Conservation (phyloP, 1,140 invertebrate genomes). For the Colletes gigas region DNA sequence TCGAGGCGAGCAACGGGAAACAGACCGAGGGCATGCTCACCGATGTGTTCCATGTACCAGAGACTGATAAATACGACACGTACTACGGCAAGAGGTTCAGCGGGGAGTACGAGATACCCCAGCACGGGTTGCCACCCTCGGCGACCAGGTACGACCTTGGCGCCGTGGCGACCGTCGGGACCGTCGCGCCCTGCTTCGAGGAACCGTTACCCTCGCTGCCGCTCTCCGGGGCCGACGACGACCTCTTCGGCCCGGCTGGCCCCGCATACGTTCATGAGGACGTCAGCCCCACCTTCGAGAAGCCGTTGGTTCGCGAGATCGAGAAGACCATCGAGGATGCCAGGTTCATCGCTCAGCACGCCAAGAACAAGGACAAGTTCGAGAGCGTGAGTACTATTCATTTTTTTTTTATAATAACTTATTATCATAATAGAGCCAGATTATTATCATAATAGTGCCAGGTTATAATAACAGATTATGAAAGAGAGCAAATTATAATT, state of each 20-base stretch:
- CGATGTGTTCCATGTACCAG: constrained; percentile 87
- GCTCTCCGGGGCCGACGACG: constrained; percentile 88
- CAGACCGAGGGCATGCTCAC: constrained; percentile 86
- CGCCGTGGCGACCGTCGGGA: constrained; percentile 81
- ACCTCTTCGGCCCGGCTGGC: constrained; percentile 88
- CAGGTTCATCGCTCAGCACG: constrained; percentile 96
- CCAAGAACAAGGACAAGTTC: constrained; percentile 96
- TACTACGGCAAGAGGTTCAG: constrained; percentile 85
- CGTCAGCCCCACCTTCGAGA: constrained; percentile 89
- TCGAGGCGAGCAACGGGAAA: constrained; percentile 79
- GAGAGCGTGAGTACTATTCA: constrained; percentile 89
- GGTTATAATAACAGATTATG: too few species aligned
- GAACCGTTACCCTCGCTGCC: constrained; percentile 87
- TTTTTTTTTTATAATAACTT: constrained; percentile 15
- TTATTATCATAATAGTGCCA: too few species aligned
- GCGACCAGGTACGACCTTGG: constrained; percentile 74
- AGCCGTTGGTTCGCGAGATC: constrained; percentile 87
- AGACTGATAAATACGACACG: constrained; percentile 86
- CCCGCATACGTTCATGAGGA: constrained; percentile 83
- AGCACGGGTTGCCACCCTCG: constrained; percentile 74
- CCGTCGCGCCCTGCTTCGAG: constrained; percentile 83
- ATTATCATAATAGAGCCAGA: too few species aligned
- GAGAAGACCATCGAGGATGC: constrained; percentile 94
- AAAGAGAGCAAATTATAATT: too few species aligned
- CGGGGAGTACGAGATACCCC: constrained; percentile 87